A percentile compares a stretch with the other conserved stretches of the same genome.
These are phyloP conservation scores for Hirtodrosophila cameraria DNA, from an alignment of 2,888 invertebrate genomes.

Conservation along the genomic window DNA sequence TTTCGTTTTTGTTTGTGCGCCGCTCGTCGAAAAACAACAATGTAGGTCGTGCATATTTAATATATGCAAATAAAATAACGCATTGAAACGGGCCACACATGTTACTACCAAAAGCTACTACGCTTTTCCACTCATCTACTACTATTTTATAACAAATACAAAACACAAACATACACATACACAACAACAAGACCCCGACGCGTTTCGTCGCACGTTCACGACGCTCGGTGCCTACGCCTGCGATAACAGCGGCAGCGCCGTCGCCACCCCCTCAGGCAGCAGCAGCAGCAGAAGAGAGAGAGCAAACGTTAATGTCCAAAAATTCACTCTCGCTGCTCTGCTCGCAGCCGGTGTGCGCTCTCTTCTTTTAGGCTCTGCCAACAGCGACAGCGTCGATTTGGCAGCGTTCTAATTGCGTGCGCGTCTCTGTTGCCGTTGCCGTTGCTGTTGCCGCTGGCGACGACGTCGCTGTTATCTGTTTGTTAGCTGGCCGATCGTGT, in stretches of 20 bases:
- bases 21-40: slow-evolving; percentile 63
- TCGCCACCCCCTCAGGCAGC: slow-evolving; percentile 53
- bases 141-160: slow-evolving; percentile 59
- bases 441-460: slow-evolving; percentile 22
- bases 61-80: slow-evolving; percentile 70
- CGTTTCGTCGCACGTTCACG: too few relatives aligned
- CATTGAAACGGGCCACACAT: slow-evolving; percentile 45
- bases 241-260: slow-evolving; percentile 56
- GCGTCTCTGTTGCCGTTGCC: slow-evolving; percentile 51
- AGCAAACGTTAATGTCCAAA: slow-evolving; percentile 26
- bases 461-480: slow-evolving; percentile 59
- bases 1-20: slow-evolving; percentile 53
- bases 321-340: slow-evolving; percentile 71
- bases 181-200: slow-evolving; percentile 22
- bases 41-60: slow-evolving; percentile 77
- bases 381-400: slow-evolving; percentile 14
- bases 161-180: slow-evolving; percentile 45
- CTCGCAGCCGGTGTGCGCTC: slow-evolving; percentile 23
- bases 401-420: slow-evolving; percentile 71
- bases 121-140: slow-evolving; percentile 42
- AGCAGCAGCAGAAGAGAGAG: slow-evolving; percentile 32
- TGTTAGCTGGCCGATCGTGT: slow-evolving; percentile 64
- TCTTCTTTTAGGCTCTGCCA: slow-evolving; percentile 41
- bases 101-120: slow-evolving; percentile 38
- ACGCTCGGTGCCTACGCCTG: slow-evolving; percentile 46